Evolutionary conservation across 2,797 vertebrate species (phyloP), one percentile per base, ranked within the genome.

Genomic region (Eupleurogrammus muticus): DNA sequence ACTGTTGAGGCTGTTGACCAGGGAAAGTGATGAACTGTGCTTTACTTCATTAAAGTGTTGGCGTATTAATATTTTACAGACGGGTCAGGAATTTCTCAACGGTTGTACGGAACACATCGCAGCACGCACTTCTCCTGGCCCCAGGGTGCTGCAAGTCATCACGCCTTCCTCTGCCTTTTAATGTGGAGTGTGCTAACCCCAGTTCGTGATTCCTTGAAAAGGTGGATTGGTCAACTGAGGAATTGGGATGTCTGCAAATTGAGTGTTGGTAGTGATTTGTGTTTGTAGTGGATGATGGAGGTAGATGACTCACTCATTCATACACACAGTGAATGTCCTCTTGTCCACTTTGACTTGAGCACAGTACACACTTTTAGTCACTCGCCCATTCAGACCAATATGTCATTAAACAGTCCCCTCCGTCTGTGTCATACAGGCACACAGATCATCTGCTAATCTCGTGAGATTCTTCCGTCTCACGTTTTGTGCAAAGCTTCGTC

Each of bases 401-500:
- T 57, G 23, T 61, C 12, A 35, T 49, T 17, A 52, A 23, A 34
- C 16, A 4, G 47, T 19, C 1, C 38, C 21, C 17, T 38, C 16
- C 16, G 6, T 50, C 19, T 40, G 4, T 16, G 34, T 14, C 36
- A 9, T 12, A 19, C 55, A 54, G 12, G 5, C 48, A n/a, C 9
- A 64, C 42, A 56, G 17, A 66, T 53, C 40, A 23, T 55, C 47
- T 42, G 49, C 40, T 47, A 24, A 70, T 69, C 20, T 8, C 67
- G 19, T 13, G 42, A 66, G 70, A 60, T 82, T 62, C 56, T 35
- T 60, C 14, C 51, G 0, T 80, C 75, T 89, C 80, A 66, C 40
- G 7, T 85, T 87, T 79, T n/a, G 82, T 71, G 59, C 65, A 58
- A 17, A 67, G 56, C 56, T 68, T 69, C 52, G 28, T 58, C 21